Conservation (phyloP, 2,113 vertebrate species). For the Nasalis larvatus region DNA sequence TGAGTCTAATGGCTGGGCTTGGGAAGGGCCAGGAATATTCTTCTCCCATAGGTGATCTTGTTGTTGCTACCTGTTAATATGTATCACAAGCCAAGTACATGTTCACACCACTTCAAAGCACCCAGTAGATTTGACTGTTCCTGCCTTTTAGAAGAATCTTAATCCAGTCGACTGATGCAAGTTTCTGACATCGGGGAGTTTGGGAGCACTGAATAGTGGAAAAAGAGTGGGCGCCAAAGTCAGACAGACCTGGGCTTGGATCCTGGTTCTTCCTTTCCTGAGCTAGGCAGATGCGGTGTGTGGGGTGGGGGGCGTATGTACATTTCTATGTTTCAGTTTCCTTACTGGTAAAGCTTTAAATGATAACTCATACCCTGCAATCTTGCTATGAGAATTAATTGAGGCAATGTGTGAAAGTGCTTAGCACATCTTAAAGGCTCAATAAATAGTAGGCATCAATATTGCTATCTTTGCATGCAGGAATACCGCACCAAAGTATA, state of each 20-base stretch:
- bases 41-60: background rate
- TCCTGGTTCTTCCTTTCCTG: background rate
- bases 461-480: background rate
- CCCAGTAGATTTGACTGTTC: background rate
- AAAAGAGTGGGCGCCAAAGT: background rate
- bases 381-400: background rate
- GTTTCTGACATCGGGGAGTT: background rate
- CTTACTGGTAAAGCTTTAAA: background rate
- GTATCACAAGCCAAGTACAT: background rate
- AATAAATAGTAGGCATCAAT: background rate
- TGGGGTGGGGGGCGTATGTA: background rate
- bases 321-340: background rate
- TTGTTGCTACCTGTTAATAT: background rate
- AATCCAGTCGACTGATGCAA: background rate
- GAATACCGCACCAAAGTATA: background rate
- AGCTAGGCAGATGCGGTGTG: background rate
- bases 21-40: background rate
- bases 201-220: background rate
- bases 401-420: background rate
- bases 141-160: constrained; percentile 72
- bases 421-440: background rate
- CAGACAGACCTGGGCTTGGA: background rate
- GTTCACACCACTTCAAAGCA: background rate
- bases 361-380: background rate
- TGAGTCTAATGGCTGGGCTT: background rate